Percentiles rank a stretch among this genome's conserved stretches.
Evolutionary conservation across 1,140 invertebrate species (phyloP).

Genomic region (Batillaria attramentaria): DNA sequence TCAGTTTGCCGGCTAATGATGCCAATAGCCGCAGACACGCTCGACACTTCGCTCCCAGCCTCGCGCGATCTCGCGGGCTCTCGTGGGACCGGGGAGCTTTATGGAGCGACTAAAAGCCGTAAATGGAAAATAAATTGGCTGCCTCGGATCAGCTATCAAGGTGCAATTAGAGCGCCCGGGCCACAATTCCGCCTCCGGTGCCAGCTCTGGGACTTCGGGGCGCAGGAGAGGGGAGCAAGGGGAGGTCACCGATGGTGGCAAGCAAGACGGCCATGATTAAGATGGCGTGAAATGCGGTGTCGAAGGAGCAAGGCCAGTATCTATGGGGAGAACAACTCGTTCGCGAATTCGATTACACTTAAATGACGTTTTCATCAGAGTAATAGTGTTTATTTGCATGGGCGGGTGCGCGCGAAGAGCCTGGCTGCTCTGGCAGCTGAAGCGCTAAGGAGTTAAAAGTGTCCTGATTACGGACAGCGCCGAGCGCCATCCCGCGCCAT

Average conservation of each 20-base stretch:
- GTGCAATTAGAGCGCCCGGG: slow-evolving; percentile 32
- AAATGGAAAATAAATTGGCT: slow-evolving; percentile 52
- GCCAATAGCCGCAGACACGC: slow-evolving; percentile 41
- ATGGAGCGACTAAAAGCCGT: slow-evolving; percentile 49
- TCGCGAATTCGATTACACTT: slow-evolving; percentile 37
- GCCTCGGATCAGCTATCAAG: slow-evolving; percentile 37
- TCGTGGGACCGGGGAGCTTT: slow-evolving; percentile 43
- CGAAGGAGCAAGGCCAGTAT: slow-evolving; percentile 7
- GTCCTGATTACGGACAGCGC: slow-evolving; percentile 20
- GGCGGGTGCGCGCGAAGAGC: slow-evolving; percentile 11
- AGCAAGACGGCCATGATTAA: slow-evolving; percentile 38
- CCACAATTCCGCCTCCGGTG: background rate
- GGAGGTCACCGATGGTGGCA: slow-evolving; percentile 33
- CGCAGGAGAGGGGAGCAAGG: background rate
- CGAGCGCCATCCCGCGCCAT: slow-evolving; percentile 5
- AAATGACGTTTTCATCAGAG: slow-evolving; percentile 38
- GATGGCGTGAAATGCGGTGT: slow-evolving; percentile 33
- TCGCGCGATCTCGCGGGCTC: slow-evolving; percentile 24
- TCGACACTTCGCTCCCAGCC: slow-evolving; percentile 28
- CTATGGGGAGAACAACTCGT: slow-evolving; percentile 36
- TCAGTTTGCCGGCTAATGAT: slow-evolving; percentile 45
- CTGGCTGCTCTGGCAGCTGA: background rate
- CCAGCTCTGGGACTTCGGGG: slow-evolving; percentile 13
- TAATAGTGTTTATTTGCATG: slow-evolving; percentile 39
- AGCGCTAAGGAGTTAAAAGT: slow-evolving; percentile 26